Evolutionary conservation across 2,888 invertebrate species (phyloP).

Genomic region (Melanargia galathea): DNA sequence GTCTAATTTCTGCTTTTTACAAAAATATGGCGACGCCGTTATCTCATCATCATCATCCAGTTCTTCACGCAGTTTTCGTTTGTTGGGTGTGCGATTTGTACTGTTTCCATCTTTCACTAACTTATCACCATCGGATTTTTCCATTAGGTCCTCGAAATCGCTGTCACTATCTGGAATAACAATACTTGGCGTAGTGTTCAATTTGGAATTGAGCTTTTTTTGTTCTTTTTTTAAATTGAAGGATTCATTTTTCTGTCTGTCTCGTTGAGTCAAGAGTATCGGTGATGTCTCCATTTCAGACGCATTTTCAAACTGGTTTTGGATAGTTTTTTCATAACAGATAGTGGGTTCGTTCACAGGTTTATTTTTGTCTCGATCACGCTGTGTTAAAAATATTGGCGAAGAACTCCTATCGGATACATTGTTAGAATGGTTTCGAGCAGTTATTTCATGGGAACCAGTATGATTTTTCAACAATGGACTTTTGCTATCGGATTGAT

Average conservation of each 20-base stretch:
- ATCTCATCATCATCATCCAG: slow-evolving; percentile 45
- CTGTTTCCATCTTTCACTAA: slow-evolving; percentile 42
- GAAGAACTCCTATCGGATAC: slow-evolving; percentile 58
- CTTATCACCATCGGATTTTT: slow-evolving; percentile 47
- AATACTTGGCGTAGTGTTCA: slow-evolving; percentile 40
- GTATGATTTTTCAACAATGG: slow-evolving; percentile 25
- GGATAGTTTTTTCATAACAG: not conserved
- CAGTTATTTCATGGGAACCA: slow-evolving; percentile 24
- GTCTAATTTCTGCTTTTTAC: slow-evolving; percentile 62
- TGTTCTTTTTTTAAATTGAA: slow-evolving; percentile 1
- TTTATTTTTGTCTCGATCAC: slow-evolving; percentile 48
- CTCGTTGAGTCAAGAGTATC: slow-evolving; percentile 25
- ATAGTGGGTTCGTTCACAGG: not conserved
- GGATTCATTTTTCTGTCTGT: slow-evolving; percentile 49
- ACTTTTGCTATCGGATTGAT: slow-evolving; percentile 53
- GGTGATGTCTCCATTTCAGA: slow-evolving; percentile 5
- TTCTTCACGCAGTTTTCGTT: slow-evolving; percentile 57
- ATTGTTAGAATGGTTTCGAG: slow-evolving; percentile 9
- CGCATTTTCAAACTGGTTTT: not conserved
- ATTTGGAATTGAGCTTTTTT: slow-evolving; percentile 14
- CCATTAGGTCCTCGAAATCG: slow-evolving; percentile 55
- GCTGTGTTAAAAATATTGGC: slow-evolving; percentile 68
- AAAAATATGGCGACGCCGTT: slow-evolving; percentile 67
- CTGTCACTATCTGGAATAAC: slow-evolving; percentile 70
- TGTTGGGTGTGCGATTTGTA: slow-evolving; percentile 41